Percentiles rank a stretch among this genome's conserved stretches.
Conservation (phyloP, 2,113 vertebrate species). For the Struthio camelus region DNA sequence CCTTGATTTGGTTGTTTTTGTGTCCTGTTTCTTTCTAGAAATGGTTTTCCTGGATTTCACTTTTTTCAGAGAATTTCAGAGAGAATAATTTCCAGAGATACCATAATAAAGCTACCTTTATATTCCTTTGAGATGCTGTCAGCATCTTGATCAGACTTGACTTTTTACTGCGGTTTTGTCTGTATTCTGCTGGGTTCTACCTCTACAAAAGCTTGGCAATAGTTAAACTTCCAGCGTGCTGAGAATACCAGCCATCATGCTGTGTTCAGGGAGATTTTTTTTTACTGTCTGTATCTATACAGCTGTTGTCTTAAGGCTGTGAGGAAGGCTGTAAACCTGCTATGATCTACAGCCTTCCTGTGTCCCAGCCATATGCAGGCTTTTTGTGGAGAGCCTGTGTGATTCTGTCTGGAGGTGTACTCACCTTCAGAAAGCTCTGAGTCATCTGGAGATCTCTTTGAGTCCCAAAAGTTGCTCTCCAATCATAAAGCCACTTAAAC, state of each 20-base stretch:
- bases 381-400: background rate
- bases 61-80: background rate
- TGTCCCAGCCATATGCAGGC: background rate
- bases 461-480: no score
- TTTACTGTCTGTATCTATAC: fast-evolving
- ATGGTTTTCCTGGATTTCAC: background rate
- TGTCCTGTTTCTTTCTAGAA: background rate
- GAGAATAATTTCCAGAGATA: background rate
- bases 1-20: background rate
- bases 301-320: background rate
- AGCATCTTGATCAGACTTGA: background rate
- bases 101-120: background rate
- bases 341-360: background rate
- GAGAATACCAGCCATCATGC: background rate
- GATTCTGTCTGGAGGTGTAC: background rate
- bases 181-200: background rate
- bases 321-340: background rate
- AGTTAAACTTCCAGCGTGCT: background rate
- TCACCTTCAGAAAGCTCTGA: background rate
- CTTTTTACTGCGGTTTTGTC: background rate
- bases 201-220: background rate
- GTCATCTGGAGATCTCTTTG: background rate
- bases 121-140: background rate
- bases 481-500: background rate
- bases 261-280: fast-evolving